These are phyloP conservation scores for Germaria angustata DNA, from an alignment of 2,888 invertebrate genomes.

Conservation along the genomic window DNA sequence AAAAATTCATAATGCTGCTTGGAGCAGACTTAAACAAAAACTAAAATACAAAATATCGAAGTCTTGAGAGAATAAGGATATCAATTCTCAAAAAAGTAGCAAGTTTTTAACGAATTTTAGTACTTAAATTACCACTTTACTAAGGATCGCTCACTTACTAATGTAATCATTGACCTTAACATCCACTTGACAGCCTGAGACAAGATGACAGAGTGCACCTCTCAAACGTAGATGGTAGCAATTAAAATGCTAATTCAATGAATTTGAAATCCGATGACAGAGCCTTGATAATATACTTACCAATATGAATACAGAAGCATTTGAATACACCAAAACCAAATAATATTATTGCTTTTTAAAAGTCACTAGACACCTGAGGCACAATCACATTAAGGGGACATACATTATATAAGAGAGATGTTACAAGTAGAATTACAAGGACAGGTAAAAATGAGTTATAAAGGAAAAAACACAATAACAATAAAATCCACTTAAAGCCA, in stretches of 20 bases:
- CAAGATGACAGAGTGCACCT: no score
- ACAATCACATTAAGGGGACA: slow-evolving; percentile 24
- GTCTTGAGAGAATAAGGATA: background rate
- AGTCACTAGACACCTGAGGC: slow-evolving; percentile 50
- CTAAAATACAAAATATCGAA: no score
- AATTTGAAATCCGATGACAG: slow-evolving; percentile 61
- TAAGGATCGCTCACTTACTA: background rate
- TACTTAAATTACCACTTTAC: no score
- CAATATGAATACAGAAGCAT: background rate
- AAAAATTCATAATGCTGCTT: background rate
- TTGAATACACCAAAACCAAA: slow-evolving; percentile 25
- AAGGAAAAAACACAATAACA: slow-evolving; percentile 45
- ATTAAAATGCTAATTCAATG: slow-evolving; percentile 32
- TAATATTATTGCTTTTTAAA: slow-evolving; percentile 47
- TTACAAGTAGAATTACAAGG: slow-evolving; percentile 14
- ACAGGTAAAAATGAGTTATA: slow-evolving; percentile 55
- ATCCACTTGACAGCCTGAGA: background rate
- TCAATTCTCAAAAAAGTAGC: slow-evolving; percentile 1
- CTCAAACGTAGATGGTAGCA: background rate
- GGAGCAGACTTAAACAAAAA: background rate
- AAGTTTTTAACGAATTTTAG: background rate
- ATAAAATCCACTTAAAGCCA: slow-evolving; percentile 63
- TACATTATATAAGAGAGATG: background rate
- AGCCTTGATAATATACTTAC: slow-evolving; percentile 46
- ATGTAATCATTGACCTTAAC: slow-evolving; percentile 23